Base-by-base conservation (phyloP, 2,113 vertebrate genomes). In the Amblyopsis rosae region DNA sequence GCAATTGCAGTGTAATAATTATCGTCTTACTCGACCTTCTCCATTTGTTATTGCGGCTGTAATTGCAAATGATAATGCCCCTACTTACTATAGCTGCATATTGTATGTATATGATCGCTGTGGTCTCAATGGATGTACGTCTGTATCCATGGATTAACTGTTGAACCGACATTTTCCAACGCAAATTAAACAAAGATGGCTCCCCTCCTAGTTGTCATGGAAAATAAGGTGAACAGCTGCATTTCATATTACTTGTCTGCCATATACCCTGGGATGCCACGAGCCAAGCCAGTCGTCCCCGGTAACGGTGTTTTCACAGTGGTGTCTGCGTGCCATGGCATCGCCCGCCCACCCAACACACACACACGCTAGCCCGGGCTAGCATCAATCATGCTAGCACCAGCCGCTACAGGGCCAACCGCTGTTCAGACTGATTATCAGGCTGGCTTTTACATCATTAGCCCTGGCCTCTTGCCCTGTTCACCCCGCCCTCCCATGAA, bases 301-400 rank as follows among this genome's bases (percentile, higher is more conserved):
- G 80, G 86, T 84, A 81, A 89, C 91, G 79, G 83, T 89, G 85
- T 92, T 91, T 88, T 86, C 90, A 81, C 88, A 86, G 90, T 90
- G 89, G 89, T 87, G 74, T 86, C 79, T 81, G 49, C 35, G 35
- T 41, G 7, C 77, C 87, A 86, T 85, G 82, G 84, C 81, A 63
- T 72, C 62, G 57, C 85, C 76, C 80, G 3, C 26, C 26, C 2
- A 26, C 26, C 26, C 26, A 26, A 26, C 26, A 26, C 26, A 26
- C 26, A 2, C 26, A 2, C 26, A 2, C 26, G 26, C 74, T 77
- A 58, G 79, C 67, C 45, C 74, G 16, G 61, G 83, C 80, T 79
- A 85, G 73, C 87, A 92, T 92, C 88, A 87, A 92, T 93, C 92
- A 91, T 33, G 12, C 61, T 19, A 75, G 63, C 83, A 74, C 86